Evolutionary conservation across 2,113 vertebrate genomes (phyloP).

Genomic region (Grus americana): DNA sequence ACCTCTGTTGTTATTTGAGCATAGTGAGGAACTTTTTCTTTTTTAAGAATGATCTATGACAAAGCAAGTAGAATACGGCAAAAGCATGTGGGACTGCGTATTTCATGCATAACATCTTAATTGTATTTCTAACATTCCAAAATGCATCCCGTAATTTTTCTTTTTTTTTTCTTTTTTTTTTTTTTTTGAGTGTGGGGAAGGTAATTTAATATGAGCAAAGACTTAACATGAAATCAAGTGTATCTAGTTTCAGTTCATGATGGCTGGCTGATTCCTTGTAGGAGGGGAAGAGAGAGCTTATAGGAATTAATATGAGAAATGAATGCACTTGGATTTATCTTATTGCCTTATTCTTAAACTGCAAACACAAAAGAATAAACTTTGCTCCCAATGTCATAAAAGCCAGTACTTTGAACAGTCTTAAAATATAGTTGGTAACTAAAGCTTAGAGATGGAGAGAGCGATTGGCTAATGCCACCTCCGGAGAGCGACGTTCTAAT

Average conservation of each 20-base stretch:
- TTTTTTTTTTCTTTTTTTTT: not conserved
- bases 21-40: not conserved
- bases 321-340: not conserved
- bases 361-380: not conserved
- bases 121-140: not conserved
- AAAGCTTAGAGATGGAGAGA: not conserved
- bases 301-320: not conserved
- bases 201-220: not conserved
- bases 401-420: not conserved
- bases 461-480: accelerated
- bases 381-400: not conserved
- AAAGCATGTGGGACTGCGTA: not conserved
- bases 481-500: accelerated
- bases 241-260: not conserved
- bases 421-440: not conserved
- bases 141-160: not conserved
- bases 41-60: not conserved
- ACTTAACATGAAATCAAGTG: not conserved
- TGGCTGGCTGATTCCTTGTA: not conserved
- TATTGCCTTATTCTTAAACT: not conserved
- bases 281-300: not conserved
- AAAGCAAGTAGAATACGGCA: not conserved
- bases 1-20: conserved; percentile 1
- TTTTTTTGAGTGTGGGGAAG: not conserved
- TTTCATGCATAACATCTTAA: not conserved